Percentiles rank a stretch among this genome's conserved stretches.
Evolutionary conservation across 2,113 vertebrate species (phyloP).

Genomic region (Mastomys natalensis): DNA sequence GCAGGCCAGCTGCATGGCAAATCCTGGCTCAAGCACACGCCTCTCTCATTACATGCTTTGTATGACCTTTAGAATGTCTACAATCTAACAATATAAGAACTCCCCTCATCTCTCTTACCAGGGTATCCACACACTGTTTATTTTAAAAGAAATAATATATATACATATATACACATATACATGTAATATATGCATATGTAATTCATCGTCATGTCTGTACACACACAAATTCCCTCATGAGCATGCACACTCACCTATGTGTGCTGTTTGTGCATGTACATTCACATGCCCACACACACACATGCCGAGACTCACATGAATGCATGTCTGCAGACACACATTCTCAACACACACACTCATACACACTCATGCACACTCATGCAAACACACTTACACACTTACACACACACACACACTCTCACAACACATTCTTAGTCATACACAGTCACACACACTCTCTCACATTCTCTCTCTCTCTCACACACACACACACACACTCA

Average conservation of each 20-base stretch:
- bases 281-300: neutral
- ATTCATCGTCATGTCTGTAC: neutral
- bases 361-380: too few species aligned
- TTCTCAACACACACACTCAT: neutral
- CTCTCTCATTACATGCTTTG: rapidly evolving
- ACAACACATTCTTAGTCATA: neutral
- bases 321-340: too few species aligned
- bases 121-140: rapidly evolving
- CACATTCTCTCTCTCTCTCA: neutral
- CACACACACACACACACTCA: neutral
- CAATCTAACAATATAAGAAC: neutral
- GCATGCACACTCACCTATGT: too few species aligned
- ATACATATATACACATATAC: neutral
- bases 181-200: neutral
- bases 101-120: neutral
- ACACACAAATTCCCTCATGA: too few species aligned
- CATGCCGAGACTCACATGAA: neutral
- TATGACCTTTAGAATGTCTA: rapidly evolving
- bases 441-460: too few species aligned
- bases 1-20: neutral
- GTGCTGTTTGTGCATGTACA: neutral
- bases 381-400: neutral
- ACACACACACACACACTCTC: neutral
- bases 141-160: neutral
- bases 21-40: neutral